Base-by-base conservation (phyloP, 2,113 vertebrate species). In the Festucalex cinctus region DNA sequence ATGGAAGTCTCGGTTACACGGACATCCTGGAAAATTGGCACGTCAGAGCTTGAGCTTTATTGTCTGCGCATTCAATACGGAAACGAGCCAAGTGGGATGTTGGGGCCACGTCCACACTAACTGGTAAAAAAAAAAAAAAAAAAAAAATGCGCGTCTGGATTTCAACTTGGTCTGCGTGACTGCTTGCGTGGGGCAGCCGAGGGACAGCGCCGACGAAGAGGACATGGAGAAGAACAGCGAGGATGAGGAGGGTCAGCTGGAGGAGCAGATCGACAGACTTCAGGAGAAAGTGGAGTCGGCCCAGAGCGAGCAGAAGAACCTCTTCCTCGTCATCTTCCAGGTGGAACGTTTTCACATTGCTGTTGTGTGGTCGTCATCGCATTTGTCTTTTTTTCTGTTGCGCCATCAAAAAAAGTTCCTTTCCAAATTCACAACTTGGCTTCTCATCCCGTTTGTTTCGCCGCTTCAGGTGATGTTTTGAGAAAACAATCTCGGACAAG, bases 271-370 rank as follows among this genome's bases (percentile, higher is more conserved):
- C 70, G 97, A 98, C 66, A 91, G 93, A 64, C 90, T 98, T 60
- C 97, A 98, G 86, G 97, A 98, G 75, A 98, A 96, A 74, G 96
- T 98, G 16, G 97, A 99, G 69, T 94, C 95, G 1, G 97, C 97
- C 7, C 97, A 99, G 91, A 99, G 97, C 3, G 96, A 99, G 76
- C 97, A 99, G 68, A 99, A 99, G 88, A 99, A 99, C 80, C 97
- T 99, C 65, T 99, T 99, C 87, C 94, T 97, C 20, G 95, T 97
- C 77, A 98, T 99, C 89, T 98, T 99, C 83, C 97, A 98, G 96
- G 96, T 98, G 56, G 2, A 0, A 19, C 32, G 6, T 14, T 5
- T 3, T 44, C 26, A 57, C 1, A 32, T 39, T 39, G 7, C 10
- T 39, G 1, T 39, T 1, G 10, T 39, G 9, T 10, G 9, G 37